A percentile compares a stretch with the other conserved stretches of the same genome.
Evolutionary conservation across 2,888 invertebrate species (phyloP).

Genomic region (Tenthredo mesomela): DNA sequence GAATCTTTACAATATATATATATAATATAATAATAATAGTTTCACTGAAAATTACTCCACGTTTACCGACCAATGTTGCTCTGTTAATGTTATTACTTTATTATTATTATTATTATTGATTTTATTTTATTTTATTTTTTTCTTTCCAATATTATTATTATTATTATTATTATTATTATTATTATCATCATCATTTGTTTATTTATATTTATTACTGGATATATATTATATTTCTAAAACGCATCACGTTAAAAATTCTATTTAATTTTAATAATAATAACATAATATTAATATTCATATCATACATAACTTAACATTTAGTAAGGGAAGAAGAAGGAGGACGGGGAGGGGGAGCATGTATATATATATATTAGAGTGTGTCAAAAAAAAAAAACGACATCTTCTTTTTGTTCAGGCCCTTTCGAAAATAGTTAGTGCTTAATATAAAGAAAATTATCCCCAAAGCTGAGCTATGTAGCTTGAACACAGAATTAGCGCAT

Average conservation of each 20-base stretch:
- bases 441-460: too few species aligned
- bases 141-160: conserved; percentile 59
- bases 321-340: neutral
- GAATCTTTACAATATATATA: conserved; percentile 72
- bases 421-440: too few species aligned
- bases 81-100: conserved; percentile 56
- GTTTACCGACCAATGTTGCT: conserved; percentile 59
- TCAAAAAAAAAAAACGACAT: too few species aligned
- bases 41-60: conserved; percentile 68
- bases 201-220: conserved; percentile 43
- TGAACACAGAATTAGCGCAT: too few species aligned
- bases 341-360: neutral
- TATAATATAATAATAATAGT: conserved; percentile 62
- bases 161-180: conserved; percentile 60
- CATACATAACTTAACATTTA: neutral
- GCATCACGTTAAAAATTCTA: conserved; percentile 29
- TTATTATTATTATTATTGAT: conserved; percentile 60
- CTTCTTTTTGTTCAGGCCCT: too few species aligned
- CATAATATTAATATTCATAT: neutral
- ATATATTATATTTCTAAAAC: conserved; percentile 39
- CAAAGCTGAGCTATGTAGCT: too few species aligned
- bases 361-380: too few species aligned
- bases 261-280: conserved; percentile 25
- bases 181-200: conserved; percentile 59
- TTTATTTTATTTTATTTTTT: conserved; percentile 55